Base-by-base conservation (phyloP, 2,113 vertebrate species). In the Osmerus eperlanus region DNA sequence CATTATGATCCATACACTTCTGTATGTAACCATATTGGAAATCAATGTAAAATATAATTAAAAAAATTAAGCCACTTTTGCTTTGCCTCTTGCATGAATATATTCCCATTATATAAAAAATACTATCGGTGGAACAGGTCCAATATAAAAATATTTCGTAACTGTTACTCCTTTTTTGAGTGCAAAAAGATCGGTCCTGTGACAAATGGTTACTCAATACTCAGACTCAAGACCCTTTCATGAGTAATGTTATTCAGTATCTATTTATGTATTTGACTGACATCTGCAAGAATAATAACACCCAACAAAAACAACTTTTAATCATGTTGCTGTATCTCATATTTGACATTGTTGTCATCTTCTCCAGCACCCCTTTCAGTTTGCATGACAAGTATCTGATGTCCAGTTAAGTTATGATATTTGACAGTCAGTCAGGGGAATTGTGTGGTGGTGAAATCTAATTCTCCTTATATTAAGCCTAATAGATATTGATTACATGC, bases 401-500 rank as follows among this genome's bases (percentile, higher is more conserved):
- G 76, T 82, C 74, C 83, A 84, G 84, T 83, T 78, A 66, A 77
- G 82, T 87, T 80, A 85, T 83, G 68, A 82, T 85, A 86, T 88
- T 87, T 88, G 89, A 87, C 80, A 76, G 76, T 9, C 76, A 73
- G 85, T 83, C 86, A 19, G 73, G 89, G 87, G 85, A 85, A 81
- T 79, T 71, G 72, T 52, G 80, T 78, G 83, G 86, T 84, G 76
- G 85, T 87, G 89, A 88, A 88, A 89, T 87, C 82, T 87, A 80
- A 88, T 81, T 85, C 86, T 81, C 86, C 80, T 85, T 84, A 88
- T 87, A 88, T 87, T 78, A 82, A 19, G 72, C 56, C 85, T 90
- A 90, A 90, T 89, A 89, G 89, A 85, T 87, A 90, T 90, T 87
- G 89, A 90, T 90, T 84, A 85, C 82, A 67, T 14, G 80, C 66